phyloP scores from a whole-genome alignment of 2,113 vertebrate species.

The Siniperca knerii region DNA sequence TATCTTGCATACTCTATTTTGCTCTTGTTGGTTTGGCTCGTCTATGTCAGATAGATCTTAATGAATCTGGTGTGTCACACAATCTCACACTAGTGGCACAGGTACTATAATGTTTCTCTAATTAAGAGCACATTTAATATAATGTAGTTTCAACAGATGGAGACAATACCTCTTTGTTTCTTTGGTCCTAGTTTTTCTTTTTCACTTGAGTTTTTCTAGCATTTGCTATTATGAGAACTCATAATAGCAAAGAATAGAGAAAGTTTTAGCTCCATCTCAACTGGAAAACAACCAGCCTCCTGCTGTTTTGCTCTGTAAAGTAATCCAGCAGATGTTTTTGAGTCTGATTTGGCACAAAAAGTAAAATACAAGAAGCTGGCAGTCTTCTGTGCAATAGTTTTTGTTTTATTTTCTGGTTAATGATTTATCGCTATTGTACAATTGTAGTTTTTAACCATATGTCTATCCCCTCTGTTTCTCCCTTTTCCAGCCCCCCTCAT shows the following conservation, averaged over 20 bases:
- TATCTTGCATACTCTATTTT: too few species aligned
- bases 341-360: conserved; percentile 25
- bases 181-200: not conserved
- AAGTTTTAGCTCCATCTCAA: conserved; percentile 15
- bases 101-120: not conserved
- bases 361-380: not conserved
- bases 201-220: not conserved
- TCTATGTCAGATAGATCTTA: not conserved
- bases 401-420: conserved; percentile 5
- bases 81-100: not conserved
- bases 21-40: not conserved
- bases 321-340: conserved; percentile 29
- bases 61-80: not conserved
- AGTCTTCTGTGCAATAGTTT: conserved; percentile 8
- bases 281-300: conserved; percentile 26
- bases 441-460: not conserved
- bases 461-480: not conserved
- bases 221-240: conserved; percentile 14
- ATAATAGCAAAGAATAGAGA: not conserved
- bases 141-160: not conserved
- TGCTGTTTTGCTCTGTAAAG: conserved; percentile 22
- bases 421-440: not conserved
- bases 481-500: conserved; percentile 89
- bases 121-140: conserved; percentile 1
- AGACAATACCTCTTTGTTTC: not conserved